Conservation (phyloP, 2,888 invertebrate genomes). For the Luperina testacea region DNA sequence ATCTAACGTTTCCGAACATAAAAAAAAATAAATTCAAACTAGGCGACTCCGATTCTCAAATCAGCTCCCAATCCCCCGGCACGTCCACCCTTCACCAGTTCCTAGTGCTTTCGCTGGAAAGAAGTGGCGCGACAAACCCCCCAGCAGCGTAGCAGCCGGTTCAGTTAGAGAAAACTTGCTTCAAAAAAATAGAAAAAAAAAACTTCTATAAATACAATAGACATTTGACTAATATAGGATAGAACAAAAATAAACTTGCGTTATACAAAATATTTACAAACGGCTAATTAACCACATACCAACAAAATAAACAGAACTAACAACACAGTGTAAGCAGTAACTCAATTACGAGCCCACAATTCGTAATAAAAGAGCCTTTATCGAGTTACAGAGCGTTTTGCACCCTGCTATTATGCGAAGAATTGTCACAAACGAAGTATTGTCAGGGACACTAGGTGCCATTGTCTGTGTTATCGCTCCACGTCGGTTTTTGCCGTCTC, state of each 20-base stretch:
- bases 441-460: slow-evolving; percentile 87
- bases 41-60: no score
- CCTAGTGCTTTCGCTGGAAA: no score
- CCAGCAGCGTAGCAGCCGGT: no score
- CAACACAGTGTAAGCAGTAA: slow-evolving; percentile 79
- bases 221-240: no score
- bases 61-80: no score
- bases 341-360: slow-evolving; percentile 88
- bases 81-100: no score
- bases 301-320: slow-evolving; percentile 75
- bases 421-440: slow-evolving; percentile 90
- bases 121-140: no score
- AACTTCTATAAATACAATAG: no score
- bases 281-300: slow-evolving; percentile 67
- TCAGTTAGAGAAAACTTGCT: no score
- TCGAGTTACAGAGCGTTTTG: slow-evolving; percentile 87
- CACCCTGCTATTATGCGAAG: slow-evolving; percentile 88
- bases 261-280: neutral
- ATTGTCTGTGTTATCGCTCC: slow-evolving; percentile 88
- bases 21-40: no score
- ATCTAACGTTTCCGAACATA: neutral
- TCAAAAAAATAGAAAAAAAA: no score
- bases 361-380: slow-evolving; percentile 86
- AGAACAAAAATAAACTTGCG: no score
- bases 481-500: slow-evolving; percentile 87